Conservation (phyloP, 1,140 invertebrate species). For the Helicoverpa zea region DNA sequence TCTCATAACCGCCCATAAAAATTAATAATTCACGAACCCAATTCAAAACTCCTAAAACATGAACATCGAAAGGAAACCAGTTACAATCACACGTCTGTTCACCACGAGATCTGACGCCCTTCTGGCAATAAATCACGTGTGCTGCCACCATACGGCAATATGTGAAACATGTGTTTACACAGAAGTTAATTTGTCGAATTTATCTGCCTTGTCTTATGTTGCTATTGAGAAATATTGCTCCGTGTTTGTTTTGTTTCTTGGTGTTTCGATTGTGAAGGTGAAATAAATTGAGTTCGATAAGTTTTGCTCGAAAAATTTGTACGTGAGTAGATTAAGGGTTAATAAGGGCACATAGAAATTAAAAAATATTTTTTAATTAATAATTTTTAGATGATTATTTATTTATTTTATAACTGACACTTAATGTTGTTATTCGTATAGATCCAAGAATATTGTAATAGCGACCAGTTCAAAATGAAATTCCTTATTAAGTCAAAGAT, state of each 20-base stretch:
- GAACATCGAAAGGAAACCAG: conserved; percentile 59
- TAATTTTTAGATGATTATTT: too few species aligned
- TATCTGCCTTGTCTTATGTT: conserved; percentile 78
- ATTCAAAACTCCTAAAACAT: conserved; percentile 54
- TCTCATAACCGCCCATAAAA: background rate
- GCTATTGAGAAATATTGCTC: conserved; percentile 82
- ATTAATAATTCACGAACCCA: background rate
- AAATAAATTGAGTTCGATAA: too few species aligned
- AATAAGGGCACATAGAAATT: too few species aligned
- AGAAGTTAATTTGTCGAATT: conserved; percentile 85
- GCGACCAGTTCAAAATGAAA: too few species aligned
- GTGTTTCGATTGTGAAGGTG: conserved; percentile 24
- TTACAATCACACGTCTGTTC: conserved; percentile 67
- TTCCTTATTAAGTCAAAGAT: too few species aligned
- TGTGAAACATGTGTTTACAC: conserved; percentile 85
- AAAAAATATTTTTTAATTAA: too few species aligned
- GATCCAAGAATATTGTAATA: too few species aligned
- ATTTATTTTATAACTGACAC: too few species aligned
- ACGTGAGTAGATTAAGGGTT: background rate
- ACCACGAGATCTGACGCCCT: conserved; percentile 63
- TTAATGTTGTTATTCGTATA: too few species aligned
- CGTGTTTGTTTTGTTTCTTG: conserved; percentile 49
- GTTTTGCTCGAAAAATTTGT: too few species aligned
- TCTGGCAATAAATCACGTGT: conserved; percentile 80
- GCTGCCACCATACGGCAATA: conserved; percentile 81